phyloP scores from a whole-genome alignment of 2,113 vertebrate genomes.

The Pelecanus crispus region DNA sequence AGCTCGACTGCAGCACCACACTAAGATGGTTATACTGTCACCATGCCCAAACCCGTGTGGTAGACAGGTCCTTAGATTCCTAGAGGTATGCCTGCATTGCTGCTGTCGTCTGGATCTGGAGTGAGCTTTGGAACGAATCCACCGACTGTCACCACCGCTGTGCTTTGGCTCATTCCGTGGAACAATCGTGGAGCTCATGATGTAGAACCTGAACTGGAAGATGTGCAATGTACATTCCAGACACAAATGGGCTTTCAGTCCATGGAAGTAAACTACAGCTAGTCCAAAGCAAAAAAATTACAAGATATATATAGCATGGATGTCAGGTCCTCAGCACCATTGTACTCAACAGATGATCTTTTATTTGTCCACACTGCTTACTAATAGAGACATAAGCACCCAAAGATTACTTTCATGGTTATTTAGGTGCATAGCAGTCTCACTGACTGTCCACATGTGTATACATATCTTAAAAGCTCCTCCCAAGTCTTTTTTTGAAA shows the following conservation, averaged over 20 bases:
- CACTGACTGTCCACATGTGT: neutral
- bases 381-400: neutral
- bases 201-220: neutral
- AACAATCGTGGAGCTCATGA: neutral
- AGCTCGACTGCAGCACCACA: neutral
- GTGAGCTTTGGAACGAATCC: neutral
- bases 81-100: neutral
- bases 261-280: neutral
- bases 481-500: neutral
- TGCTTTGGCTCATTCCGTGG: neutral
- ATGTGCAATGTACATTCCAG: neutral
- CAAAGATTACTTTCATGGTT: neutral
- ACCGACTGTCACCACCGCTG: neutral
- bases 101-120: neutral
- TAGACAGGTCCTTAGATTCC: neutral
- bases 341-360: neutral
- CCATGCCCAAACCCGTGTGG: fast-evolving
- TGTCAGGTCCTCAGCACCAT: neutral
- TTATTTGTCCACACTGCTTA: neutral
- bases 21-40: too few species aligned
- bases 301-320: too few species aligned
- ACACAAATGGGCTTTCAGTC: neutral
- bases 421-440: neutral
- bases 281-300: neutral
- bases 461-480: neutral